A percentile compares a stretch with the other conserved stretches of the same genome.
These are phyloP conservation scores for Pogonocichla stellata DNA, from an alignment of 2,113 vertebrate species.

Conservation along the genomic window DNA sequence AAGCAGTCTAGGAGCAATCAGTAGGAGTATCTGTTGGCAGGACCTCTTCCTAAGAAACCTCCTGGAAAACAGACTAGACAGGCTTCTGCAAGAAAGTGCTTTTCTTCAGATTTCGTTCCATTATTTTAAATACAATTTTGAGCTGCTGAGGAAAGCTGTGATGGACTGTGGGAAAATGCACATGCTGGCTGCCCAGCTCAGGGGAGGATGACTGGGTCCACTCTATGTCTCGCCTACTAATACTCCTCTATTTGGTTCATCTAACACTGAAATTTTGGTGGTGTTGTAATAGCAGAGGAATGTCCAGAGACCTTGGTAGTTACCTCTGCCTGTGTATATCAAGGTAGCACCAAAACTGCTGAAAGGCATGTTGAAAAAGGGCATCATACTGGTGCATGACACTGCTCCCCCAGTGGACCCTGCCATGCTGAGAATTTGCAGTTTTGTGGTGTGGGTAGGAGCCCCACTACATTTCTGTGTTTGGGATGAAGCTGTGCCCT, in stretches of 20 bases:
- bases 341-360: not conserved
- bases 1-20: not conserved
- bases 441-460: not conserved
- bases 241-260: not conserved
- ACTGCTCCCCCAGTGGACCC: not conserved
- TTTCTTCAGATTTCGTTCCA: not conserved
- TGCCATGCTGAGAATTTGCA: not conserved
- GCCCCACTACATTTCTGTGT: not conserved
- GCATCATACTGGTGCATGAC: fast-evolving
- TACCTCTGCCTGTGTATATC: not conserved
- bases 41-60: not conserved
- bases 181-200: not conserved
- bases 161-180: not conserved
- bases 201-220: not conserved
- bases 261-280: not conserved
- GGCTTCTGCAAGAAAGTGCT: not conserved
- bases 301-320: not conserved
- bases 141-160: not conserved
- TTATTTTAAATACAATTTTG: not conserved
- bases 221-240: not conserved
- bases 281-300: not conserved
- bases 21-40: not conserved
- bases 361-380: not conserved
- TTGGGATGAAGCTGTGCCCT: not conserved
- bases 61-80: not conserved